phyloP scores from a whole-genome alignment of 1,140 invertebrate genomes.

The Hypothenemus hampei region DNA sequence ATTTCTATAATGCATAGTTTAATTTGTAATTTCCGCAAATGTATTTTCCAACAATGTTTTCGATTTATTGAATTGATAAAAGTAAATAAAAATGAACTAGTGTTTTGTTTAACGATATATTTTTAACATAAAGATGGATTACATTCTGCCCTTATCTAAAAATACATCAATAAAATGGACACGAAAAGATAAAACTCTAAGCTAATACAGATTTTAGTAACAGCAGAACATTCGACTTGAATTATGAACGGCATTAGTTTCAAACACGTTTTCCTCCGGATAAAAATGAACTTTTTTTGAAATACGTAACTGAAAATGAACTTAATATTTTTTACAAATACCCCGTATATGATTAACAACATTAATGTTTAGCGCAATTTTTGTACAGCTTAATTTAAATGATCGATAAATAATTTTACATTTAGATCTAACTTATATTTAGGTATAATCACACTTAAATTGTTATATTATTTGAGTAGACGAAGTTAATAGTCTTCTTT shows the following conservation, averaged over 20 bases:
- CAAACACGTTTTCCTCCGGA: slow-evolving; percentile 2
- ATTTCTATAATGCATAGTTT: neutral
- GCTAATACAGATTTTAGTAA: slow-evolving; percentile 40
- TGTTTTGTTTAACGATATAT: slow-evolving; percentile 42
- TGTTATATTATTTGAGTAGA: slow-evolving; percentile 23
- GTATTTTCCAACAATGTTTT: too few relatives aligned
- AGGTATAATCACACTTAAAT: slow-evolving; percentile 39
- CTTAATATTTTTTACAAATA: slow-evolving; percentile 3
- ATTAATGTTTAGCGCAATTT: slow-evolving; percentile 18
- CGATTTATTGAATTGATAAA: neutral
- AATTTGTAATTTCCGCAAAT: neutral
- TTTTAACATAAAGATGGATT: slow-evolving; percentile 44
- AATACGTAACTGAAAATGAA: slow-evolving; percentile 1
- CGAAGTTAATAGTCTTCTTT: slow-evolving; percentile 11
- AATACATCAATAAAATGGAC: slow-evolving; percentile 43
- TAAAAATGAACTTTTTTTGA: too few relatives aligned
- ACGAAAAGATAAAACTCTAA: slow-evolving; percentile 39
- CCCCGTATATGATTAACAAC: slow-evolving; percentile 17
- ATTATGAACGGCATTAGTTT: slow-evolving; percentile 32
- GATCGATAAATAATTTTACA: slow-evolving; percentile 26
- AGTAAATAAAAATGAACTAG: neutral
- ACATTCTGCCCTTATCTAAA: slow-evolving; percentile 43
- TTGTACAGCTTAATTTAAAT: slow-evolving; percentile 23
- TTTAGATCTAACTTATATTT: slow-evolving; percentile 33
- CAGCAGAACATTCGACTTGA: slow-evolving; percentile 38